Base-by-base conservation (phyloP, 1,140 invertebrate genomes). In the Oscheius sp. region DNA sequence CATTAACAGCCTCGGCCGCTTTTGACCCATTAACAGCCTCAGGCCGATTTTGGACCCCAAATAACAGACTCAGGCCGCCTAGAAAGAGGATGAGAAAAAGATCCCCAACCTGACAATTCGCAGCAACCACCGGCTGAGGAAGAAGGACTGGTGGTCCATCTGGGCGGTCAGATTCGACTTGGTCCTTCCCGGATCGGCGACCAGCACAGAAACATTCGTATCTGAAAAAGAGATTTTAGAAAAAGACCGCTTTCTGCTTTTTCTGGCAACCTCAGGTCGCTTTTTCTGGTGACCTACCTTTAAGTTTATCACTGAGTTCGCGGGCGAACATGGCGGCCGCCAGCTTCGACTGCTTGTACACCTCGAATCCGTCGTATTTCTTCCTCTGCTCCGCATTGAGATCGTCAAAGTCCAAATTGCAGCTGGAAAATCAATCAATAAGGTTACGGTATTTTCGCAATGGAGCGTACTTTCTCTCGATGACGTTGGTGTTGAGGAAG, bases 101-200 rank as follows among this genome's bases (percentile, higher is more conserved):
- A 1, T 59, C 3, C 10, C 32, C 0, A 49, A 73, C 42, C 81
- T 79, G 4, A 83, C 74, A 35, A 78, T 26, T 49, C 67, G 68
- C 15, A 82, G 20, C 13, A 81, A 35, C 82, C 82, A 83, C 10
- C 82, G 49, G 46, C 68, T 74, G 2, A 84, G 63, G 61, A 83
- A 83, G 76, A 79, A 84, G 35, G 77, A 55, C n/a, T 83, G 73
- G 10, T 55, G 49, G 36, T 75, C 67, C 55, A 80, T 62, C 36
- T 82, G 64, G 20, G 74, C 66, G 23, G 67, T 71, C 20, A 83
- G 59, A 68, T 78, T 74, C 13, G 79, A 82, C 28, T 75, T 78
- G n/a, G 79, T 80, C 36, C 80, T 35, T 20, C 82, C 82, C 10
- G 82, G 82, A 64, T 82, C 80, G 0, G 81, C 80, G 7, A 83